phyloP scores from a whole-genome alignment of 1,140 invertebrate species.

The Drosophila nebulosa region DNA sequence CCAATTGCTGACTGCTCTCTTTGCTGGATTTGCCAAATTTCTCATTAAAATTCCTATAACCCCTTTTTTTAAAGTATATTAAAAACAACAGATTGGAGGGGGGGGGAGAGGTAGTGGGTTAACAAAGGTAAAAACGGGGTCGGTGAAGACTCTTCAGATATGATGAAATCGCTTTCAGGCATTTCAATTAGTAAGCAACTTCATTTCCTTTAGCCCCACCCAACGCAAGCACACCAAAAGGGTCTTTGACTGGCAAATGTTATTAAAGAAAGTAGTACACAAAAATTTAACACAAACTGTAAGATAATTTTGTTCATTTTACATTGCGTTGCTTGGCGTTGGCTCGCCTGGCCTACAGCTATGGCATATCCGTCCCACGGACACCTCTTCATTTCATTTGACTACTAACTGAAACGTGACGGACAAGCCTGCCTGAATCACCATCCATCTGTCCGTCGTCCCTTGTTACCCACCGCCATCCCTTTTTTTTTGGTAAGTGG shows the following conservation, averaged over 20 bases:
- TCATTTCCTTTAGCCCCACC: slow-evolving; percentile 6
- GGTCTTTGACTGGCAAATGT: slow-evolving; percentile 2
- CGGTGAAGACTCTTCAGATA: not conserved
- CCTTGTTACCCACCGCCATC: slow-evolving; percentile 23
- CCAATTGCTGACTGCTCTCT: no score
- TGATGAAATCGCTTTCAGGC: not conserved
- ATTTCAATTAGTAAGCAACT: slow-evolving; percentile 54
- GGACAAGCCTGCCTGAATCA: not conserved
- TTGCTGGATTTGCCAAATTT: no score
- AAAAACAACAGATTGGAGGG: not conserved
- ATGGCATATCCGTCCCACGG: slow-evolving; percentile 23
- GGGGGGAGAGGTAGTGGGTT: no score
- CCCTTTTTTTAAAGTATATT: not conserved
- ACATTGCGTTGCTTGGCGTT: not conserved
- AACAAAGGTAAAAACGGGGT: not conserved
- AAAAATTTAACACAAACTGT: slow-evolving; percentile 4
- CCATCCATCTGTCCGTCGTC: slow-evolving; percentile 23
- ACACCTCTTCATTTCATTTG: slow-evolving; percentile 63
- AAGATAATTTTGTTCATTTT: slow-evolving; percentile 32
- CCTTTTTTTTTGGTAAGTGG: slow-evolving; percentile 18
- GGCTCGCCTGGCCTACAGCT: slow-evolving; percentile 14
- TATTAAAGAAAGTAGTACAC: not conserved
- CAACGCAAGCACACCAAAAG: not conserved
- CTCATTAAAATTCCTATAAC: not conserved
- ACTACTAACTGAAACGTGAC: slow-evolving; percentile 59